phyloP scores from a whole-genome alignment of 2,888 invertebrate species.

The Ypsolopha sequella region DNA sequence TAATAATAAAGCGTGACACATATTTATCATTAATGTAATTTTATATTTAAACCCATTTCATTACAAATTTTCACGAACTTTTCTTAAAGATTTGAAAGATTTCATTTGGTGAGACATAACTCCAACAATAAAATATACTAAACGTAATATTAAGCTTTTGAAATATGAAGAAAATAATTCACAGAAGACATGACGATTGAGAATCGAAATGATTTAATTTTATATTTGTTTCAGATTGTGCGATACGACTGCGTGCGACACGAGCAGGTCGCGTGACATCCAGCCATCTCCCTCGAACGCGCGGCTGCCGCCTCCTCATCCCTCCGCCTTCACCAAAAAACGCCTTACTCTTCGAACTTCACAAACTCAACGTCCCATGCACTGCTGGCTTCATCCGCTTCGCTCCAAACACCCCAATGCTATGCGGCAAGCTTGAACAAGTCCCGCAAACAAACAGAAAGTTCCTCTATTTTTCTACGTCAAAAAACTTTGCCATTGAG shows the following conservation, averaged over 20 bases:
- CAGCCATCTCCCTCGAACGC: slow-evolving; percentile 59
- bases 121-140: too few species aligned
- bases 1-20: too few species aligned
- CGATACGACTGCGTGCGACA: slow-evolving; percentile 54
- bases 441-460: slow-evolving; percentile 69
- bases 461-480: slow-evolving; percentile 64
- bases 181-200: too few species aligned
- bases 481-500: slow-evolving; percentile 65
- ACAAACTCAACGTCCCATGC: slow-evolving; percentile 79
- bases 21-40: too few species aligned
- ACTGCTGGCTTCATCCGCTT: slow-evolving; percentile 72
- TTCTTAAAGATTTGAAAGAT: too few species aligned
- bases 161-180: too few species aligned
- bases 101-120: too few species aligned
- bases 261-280: slow-evolving; percentile 62
- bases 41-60: too few species aligned
- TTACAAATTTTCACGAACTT: too few species aligned
- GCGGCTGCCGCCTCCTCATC: slow-evolving; percentile 69
- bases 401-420: slow-evolving; percentile 53
- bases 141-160: too few species aligned
- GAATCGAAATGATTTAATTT: neutral
- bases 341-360: slow-evolving; percentile 75
- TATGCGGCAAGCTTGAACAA: slow-evolving; percentile 81
- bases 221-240: slow-evolving; percentile 70
- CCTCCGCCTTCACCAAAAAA: slow-evolving; percentile 48